A percentile compares a stretch with the other conserved stretches of the same genome.
Evolutionary conservation across 2,888 invertebrate species (phyloP).

Genomic region (Meliscaeva auricollis): DNA sequence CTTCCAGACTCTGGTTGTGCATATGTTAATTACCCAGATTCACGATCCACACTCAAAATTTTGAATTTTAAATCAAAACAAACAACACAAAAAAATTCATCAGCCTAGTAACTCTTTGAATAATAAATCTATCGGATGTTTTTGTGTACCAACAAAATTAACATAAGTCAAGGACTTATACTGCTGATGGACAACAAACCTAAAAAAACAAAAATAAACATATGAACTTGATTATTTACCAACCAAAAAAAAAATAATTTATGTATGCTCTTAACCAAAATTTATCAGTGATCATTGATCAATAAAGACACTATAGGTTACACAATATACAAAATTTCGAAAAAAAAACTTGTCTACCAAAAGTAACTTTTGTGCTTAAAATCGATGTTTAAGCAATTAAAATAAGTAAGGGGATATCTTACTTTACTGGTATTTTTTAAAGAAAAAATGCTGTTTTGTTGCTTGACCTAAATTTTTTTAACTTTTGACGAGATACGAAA

Average conservation of each 20-base stretch:
- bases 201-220: too few relatives aligned
- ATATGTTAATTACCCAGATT: constrained; percentile 17
- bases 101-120: constrained; percentile 4
- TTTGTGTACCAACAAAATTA: constrained; percentile 43
- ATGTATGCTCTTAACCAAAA: not conserved
- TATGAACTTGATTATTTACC: not conserved
- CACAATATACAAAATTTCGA: not conserved
- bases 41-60: not conserved
- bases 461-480: constrained; percentile 64
- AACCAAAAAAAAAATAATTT: not conserved
- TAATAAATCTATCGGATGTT: constrained; percentile 8
- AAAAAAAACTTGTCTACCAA: not conserved
- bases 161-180: constrained; percentile 56
- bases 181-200: not conserved
- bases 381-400: constrained; percentile 16
- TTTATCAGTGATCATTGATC: not conserved
- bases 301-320: not conserved
- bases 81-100: not conserved
- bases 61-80: constrained; percentile 17
- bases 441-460: constrained; percentile 11
- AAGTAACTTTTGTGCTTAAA: constrained; percentile 9
- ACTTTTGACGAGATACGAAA: constrained; percentile 5
- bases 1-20: constrained; percentile 17
- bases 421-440: not conserved
- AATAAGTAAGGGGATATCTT: not conserved